Evolutionary conservation across 2,888 invertebrate genomes (phyloP), one percentile per base, ranked within the genome.

Genomic region (Eupsilia transversa): DNA sequence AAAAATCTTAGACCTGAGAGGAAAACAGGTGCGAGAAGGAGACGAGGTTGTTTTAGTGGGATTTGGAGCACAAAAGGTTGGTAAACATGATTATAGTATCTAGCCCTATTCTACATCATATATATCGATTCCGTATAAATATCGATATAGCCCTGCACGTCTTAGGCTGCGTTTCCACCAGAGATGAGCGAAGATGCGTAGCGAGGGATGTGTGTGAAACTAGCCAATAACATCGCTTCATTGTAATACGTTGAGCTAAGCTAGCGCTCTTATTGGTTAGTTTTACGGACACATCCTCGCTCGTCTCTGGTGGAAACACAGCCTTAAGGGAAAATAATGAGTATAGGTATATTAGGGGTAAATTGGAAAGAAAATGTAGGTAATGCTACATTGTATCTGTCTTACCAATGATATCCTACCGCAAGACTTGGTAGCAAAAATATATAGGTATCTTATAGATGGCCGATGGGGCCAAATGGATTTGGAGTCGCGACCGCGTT

Each of bases 1-100:
- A 38, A 79, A 89, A 54, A 83, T 92, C 66, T 79, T 96, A 54
- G 79, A 86, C 65, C 54, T 95, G 23, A 74, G 89, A 60, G 72
- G 87, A 65, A 82, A 87, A 7, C 66, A 87, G n/a, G 74, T 95
- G 20, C 38, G 71, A 27, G 94, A 94, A 90, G 91, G 91, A n/a
- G 94, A 95, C 74, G 72, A 86, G 2, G 89, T 96, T 1, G 82
- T 89, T 74, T 84, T 96, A 73, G 86, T 93, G 33, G 96, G 96
- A 64, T 96, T 96, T 86, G 96, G 96, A 38, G 94, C 96, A 41
- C 72, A 87, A 67, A 77, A 91, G 92, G 96, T 94, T 38, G 1
- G 74, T 83, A 27, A 27, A 41, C 14, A 30, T 65, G 20, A 23
- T 59, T 43, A n/a, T 23, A 5, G 30, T 70, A 52, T n/a, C n/a